Conservation (phyloP, 2,888 invertebrate genomes). For the Drosophila mettleri region DNA sequence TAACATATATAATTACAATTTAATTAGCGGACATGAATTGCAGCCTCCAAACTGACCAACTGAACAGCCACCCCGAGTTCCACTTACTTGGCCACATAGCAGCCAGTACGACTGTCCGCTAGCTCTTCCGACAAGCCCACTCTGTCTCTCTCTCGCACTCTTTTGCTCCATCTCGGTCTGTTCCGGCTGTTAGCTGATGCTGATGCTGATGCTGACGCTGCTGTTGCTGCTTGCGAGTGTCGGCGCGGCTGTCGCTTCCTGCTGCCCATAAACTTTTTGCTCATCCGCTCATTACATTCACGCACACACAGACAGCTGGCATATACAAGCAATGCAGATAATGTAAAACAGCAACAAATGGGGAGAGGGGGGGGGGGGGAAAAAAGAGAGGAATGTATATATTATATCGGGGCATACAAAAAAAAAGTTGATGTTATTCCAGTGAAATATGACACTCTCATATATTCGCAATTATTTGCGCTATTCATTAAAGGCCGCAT, state of each 20-base stretch:
- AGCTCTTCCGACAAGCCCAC: background rate
- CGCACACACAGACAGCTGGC: constrained; percentile 27
- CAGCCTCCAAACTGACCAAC: constrained; percentile 60
- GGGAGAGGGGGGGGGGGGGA: no score
- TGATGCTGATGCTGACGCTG: constrained; percentile 25
- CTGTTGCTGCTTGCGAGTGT: constrained; percentile 55
- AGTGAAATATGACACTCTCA: constrained; percentile 75
- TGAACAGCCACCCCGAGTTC: constrained; percentile 35
- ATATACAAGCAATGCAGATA: constrained; percentile 68
- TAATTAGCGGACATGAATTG: constrained; percentile 77
- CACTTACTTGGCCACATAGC: constrained; percentile 9
- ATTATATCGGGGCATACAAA: constrained; percentile 25
- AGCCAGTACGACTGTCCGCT: constrained; percentile 3
- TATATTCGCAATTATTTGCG: constrained; percentile 76
- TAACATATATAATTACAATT: constrained; percentile 79
- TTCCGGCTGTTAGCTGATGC: constrained; percentile 28
- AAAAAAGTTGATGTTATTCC: constrained; percentile 57
- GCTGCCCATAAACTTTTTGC: constrained; percentile 68
- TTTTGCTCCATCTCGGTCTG: background rate
- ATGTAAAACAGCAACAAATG: constrained; percentile 42
- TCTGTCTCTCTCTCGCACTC: background rate
- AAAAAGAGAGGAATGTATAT: constrained; percentile 15
- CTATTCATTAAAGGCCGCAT: constrained; percentile 59
- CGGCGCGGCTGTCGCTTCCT: constrained; percentile 72
- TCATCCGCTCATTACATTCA: constrained; percentile 62